Evolutionary conservation across 1,140 invertebrate species (phyloP).

Genomic region (Microvelia longipes): DNA sequence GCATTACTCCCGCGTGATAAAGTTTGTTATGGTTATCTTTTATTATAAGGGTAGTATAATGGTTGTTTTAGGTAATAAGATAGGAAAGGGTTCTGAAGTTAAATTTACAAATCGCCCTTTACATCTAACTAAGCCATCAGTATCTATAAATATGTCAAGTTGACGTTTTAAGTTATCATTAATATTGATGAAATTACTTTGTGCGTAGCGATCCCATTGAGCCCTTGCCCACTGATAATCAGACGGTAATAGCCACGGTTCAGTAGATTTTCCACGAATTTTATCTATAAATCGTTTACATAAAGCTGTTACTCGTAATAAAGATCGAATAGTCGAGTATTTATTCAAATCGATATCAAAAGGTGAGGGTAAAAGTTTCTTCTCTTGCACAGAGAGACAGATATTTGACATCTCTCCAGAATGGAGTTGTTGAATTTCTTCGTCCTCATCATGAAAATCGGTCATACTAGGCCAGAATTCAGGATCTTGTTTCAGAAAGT

Average conservation of each 20-base stretch:
- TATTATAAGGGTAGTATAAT: background rate
- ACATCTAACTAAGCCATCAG: background rate
- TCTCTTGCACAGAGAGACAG: background rate
- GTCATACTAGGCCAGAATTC: background rate
- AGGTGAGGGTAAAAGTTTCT: background rate
- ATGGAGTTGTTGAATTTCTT: background rate
- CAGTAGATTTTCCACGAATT: background rate
- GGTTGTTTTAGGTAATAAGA: background rate
- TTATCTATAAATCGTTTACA: background rate
- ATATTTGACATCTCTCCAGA: background rate
- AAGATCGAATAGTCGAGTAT: background rate
- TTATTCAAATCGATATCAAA: background rate
- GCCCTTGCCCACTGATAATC: background rate
- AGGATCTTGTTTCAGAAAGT: background rate
- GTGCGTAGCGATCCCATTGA: background rate
- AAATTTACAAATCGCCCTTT: background rate
- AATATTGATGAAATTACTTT: background rate
- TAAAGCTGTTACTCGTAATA: background rate
- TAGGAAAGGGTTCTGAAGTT: background rate
- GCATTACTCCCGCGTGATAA: background rate
- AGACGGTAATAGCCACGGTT: background rate
- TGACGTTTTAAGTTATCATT: background rate
- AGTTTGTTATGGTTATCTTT: background rate
- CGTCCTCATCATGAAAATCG: background rate
- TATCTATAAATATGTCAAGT: background rate